Evolutionary conservation across 2,113 vertebrate species (phyloP), one percentile per base, ranked within the genome.

Genomic region (Bagarius yarrelli): DNA sequence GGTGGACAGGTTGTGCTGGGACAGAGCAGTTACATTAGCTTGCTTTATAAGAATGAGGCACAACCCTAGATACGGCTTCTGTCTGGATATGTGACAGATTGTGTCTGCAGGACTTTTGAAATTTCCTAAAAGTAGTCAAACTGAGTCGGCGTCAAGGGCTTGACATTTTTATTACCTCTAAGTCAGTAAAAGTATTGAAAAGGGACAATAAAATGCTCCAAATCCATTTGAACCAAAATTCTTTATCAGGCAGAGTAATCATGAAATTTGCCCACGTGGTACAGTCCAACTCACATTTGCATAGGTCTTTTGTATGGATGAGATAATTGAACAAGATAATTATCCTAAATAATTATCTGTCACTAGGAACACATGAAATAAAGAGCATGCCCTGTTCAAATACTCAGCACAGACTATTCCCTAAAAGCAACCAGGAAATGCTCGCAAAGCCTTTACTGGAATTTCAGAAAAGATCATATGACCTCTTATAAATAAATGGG

Each of bases 281-380:
- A 80, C 44, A 71, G 80, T 76, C 73, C 30, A 63, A 61, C 40
- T 74, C 81, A 86, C 85, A 88, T 91, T 88, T 88, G 60, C 77
- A 87, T 83, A 57, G 74, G 83, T 83, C 74, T 84, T 78, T 80
- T 81, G 53, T 80, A 86, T 83, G 87, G 87, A 80, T 71, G 86
- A 60, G 27, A 89, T 81, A 75, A 82, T 78, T 87, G 71, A 72
- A 71, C 3, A 52, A 77, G 88, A 91, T 92, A 88, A 91, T 92
- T 87, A 90, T 92, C 88, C 89, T 92, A 92, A 93, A 91, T 91
- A 92, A 92, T 86, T 87, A 73, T 76, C 82, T 90, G 88, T 91
- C 88, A 89, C 83, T 90, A 83, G 86, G 77, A 90, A 88, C 91
- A 91, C 86, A 88, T 88, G 86, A 86, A 90, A 91, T 89, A 92